These are phyloP conservation scores for Sebastes minor DNA, from an alignment of 2,797 vertebrate species.

Conservation along the genomic window DNA sequence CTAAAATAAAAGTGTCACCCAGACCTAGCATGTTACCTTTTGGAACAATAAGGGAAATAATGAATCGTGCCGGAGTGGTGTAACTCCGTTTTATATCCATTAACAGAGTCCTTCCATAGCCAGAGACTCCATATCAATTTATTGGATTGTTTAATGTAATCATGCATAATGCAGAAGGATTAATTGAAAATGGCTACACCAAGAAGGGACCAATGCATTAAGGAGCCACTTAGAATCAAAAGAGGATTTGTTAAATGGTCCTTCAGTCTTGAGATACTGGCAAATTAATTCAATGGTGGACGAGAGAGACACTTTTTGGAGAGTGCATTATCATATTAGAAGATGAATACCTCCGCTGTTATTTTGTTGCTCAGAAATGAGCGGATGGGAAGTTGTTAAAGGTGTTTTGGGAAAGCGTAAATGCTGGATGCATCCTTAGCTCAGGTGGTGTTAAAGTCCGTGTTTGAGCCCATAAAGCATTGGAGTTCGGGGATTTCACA, in stretches of 20 bases:
- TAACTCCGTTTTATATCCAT: slow-evolving; percentile 82
- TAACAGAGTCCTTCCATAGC: slow-evolving; percentile 76
- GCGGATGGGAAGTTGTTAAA: not conserved
- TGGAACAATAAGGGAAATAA: slow-evolving; percentile 63
- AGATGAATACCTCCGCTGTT: slow-evolving; percentile 43
- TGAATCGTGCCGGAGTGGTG: slow-evolving; percentile 65
- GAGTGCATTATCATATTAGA: slow-evolving; percentile 62
- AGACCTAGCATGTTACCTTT: slow-evolving; percentile 53
- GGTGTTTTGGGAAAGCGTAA: not conserved
- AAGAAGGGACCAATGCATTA: slow-evolving; percentile 77
- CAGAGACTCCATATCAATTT: slow-evolving; percentile 82
- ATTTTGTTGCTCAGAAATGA: slow-evolving; percentile 25
- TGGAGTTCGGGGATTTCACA: not conserved
- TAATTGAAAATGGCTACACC: slow-evolving; percentile 82
- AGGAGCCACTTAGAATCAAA: slow-evolving; percentile 79
- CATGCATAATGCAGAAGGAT: slow-evolving; percentile 84
- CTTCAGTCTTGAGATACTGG: slow-evolving; percentile 76
- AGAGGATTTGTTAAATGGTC: slow-evolving; percentile 80
- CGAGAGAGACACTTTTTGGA: slow-evolving; percentile 61
- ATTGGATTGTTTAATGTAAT: slow-evolving; percentile 86
- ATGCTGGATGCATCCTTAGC: not conserved
- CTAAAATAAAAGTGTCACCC: slow-evolving; percentile 40
- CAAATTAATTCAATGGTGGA: slow-evolving; percentile 77
- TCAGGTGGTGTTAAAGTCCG: not conserved
- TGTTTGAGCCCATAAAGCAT: not conserved